Evolutionary conservation across 1,140 invertebrate genomes (phyloP).

Genomic region (Argopecten irradians): DNA sequence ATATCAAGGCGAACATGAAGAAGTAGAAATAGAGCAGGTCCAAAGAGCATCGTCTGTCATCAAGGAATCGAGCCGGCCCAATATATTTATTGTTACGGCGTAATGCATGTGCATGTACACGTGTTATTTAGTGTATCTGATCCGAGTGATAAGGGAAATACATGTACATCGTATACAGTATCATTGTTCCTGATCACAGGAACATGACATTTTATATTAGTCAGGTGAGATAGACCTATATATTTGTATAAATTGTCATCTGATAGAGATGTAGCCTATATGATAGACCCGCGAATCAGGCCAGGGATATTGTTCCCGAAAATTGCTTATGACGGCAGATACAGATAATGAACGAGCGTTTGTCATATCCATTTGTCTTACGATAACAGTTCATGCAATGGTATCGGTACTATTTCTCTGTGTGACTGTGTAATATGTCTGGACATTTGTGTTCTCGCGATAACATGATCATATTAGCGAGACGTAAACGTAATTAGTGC

Average conservation of each 20-base stretch:
- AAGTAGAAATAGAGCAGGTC: too few relatives aligned
- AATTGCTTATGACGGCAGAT: not conserved
- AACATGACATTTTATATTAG: not conserved
- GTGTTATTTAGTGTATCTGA: too few relatives aligned
- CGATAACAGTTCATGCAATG: not conserved
- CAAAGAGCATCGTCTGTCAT: too few relatives aligned
- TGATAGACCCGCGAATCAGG: not conserved
- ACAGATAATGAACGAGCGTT: not conserved
- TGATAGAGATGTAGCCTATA: not conserved
- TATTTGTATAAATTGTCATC: not conserved
- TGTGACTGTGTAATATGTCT: not conserved
- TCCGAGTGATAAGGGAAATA: too few relatives aligned
- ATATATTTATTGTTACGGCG: too few relatives aligned
- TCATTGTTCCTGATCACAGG: not conserved
- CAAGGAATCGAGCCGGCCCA: too few relatives aligned
- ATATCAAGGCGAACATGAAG: too few relatives aligned
- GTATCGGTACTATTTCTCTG: not conserved
- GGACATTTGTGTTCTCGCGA: not conserved
- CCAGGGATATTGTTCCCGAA: not conserved
- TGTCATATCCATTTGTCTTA: not conserved
- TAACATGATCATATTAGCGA: not conserved
- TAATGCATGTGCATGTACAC: too few relatives aligned
- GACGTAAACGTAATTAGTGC: not conserved
- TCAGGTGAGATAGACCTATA: not conserved
- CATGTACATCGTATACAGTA: too few relatives aligned